Conservation (phyloP, 2,113 vertebrate genomes). For the Rynchops niger region DNA sequence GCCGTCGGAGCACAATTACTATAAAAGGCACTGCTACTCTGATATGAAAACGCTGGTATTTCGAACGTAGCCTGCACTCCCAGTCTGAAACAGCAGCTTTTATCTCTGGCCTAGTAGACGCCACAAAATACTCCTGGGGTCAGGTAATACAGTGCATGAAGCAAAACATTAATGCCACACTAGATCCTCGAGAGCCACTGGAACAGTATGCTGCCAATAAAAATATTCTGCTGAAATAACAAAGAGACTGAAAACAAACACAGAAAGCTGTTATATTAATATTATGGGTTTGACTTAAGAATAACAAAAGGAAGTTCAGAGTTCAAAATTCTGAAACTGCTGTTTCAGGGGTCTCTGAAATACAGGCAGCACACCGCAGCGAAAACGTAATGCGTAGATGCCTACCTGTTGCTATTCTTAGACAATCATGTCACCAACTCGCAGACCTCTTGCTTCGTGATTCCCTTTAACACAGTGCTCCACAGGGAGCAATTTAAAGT, state of each 20-base stretch:
- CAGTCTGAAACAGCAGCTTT: neutral
- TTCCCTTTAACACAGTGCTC: neutral
- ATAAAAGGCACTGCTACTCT: neutral
- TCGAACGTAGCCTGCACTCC: neutral
- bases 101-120: neutral
- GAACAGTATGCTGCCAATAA: constrained; percentile 36
- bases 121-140: constrained; percentile 19
- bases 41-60: neutral
- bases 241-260: constrained; percentile 52
- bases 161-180: constrained; percentile 31
- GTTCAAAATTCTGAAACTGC: constrained; percentile 17
- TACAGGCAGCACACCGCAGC: neutral
- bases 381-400: rapidly evolving
- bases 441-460: neutral
- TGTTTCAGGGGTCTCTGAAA: neutral
- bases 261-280: constrained; percentile 28
- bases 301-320: constrained; percentile 60
- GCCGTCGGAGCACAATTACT: neutral
- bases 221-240: constrained; percentile 60
- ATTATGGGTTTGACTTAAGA: constrained; percentile 43
- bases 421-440: neutral
- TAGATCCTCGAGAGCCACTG: constrained; percentile 37
- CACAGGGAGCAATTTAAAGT: neutral
- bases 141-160: constrained; percentile 7
- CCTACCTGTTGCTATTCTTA: neutral